These are phyloP conservation scores for Malurus elegans DNA, from an alignment of 2,113 vertebrate genomes.

Conservation along the genomic window DNA sequence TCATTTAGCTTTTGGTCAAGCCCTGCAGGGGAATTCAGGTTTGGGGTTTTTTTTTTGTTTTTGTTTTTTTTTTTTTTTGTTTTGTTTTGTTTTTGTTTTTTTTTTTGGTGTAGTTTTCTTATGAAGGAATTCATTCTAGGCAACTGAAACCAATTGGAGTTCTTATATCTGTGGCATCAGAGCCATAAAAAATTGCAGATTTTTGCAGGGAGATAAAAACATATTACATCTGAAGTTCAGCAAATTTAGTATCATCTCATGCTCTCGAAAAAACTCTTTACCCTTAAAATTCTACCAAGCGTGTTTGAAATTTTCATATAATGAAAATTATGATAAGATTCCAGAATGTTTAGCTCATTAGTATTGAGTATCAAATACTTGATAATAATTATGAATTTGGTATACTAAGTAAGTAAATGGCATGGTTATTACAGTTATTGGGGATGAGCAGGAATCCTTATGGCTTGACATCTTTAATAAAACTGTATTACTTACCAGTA, in stretches of 20 bases:
- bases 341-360: background rate
- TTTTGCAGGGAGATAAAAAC: slow-evolving; percentile 11
- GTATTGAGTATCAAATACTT: background rate
- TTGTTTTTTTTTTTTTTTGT: background rate
- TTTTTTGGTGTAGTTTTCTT: background rate
- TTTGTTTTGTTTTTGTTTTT: background rate
- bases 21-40: background rate
- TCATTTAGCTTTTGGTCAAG: slow-evolving; percentile 15
- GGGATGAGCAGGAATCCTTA: slow-evolving; percentile 18
- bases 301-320: background rate
- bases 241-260: background rate
- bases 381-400: background rate
- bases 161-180: background rate
- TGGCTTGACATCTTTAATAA: background rate
- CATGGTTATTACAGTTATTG: background rate
- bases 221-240: background rate
- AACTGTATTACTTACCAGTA: slow-evolving; percentile 68
- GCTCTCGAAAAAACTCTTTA: background rate
- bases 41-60: background rate
- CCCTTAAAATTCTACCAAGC: background rate
- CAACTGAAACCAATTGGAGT: background rate
- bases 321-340: background rate
- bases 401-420: background rate
- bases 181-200: background rate
- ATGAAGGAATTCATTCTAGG: background rate